These are phyloP conservation scores for Villa cingulata DNA, from an alignment of 2,888 invertebrate genomes.

Conservation along the genomic window DNA sequence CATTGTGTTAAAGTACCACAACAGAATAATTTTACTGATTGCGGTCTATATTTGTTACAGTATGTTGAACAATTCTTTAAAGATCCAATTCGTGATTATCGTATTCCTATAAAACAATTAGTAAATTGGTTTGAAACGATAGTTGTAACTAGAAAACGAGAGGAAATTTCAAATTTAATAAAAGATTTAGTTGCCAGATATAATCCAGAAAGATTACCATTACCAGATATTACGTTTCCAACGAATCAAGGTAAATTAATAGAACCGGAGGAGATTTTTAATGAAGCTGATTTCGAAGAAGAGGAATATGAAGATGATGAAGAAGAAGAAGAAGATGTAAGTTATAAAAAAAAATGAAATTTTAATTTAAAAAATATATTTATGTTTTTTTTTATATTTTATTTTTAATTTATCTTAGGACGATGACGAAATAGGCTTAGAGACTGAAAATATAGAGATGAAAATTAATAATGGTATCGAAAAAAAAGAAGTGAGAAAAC, in stretches of 20 bases:
- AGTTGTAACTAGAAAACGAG: constrained; percentile 69
- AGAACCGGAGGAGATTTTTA: constrained; percentile 41
- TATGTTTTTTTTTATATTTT: background rate
- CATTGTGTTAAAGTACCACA: constrained; percentile 88
- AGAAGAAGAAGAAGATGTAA: constrained; percentile 32
- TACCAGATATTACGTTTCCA: constrained; percentile 63
- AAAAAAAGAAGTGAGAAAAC: constrained; percentile 2
- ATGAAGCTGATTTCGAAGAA: constrained; percentile 41
- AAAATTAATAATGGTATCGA: constrained; percentile 8
- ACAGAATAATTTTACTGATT: constrained; percentile 93
- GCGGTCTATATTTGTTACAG: constrained; percentile 88
- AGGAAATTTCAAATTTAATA: constrained; percentile 69
- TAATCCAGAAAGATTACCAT: constrained; percentile 48
- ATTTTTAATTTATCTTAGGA: constrained; percentile 2
- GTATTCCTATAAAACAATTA: constrained; percentile 68
- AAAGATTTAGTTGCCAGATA: constrained; percentile 59
- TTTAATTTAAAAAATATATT: background rate
- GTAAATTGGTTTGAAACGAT: constrained; percentile 79
- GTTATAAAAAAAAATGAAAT: constrained; percentile 3
- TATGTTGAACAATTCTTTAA: constrained; percentile 94
- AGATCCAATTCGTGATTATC: constrained; percentile 69
- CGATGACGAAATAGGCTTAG: constrained; percentile 10
- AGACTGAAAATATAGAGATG: constrained; percentile 6
- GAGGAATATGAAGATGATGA: constrained; percentile 40
- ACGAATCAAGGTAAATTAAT: constrained; percentile 59